Percentiles rank a stretch among this genome's conserved stretches.
phyloP scores from a whole-genome alignment of 2,113 vertebrate genomes.

The Calyptommatus sinebrachiatus region DNA sequence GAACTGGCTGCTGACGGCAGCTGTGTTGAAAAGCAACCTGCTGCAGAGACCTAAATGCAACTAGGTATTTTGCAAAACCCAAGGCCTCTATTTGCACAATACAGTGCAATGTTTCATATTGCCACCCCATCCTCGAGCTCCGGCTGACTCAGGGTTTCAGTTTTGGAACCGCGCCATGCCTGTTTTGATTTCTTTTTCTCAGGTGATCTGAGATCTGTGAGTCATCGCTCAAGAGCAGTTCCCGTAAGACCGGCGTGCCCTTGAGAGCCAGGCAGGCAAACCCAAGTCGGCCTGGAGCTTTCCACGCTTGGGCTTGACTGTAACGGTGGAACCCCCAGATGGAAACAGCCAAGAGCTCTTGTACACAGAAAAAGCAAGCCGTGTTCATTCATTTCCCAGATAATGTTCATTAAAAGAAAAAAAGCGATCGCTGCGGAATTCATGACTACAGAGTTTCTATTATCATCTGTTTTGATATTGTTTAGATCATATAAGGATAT shows the following conservation, averaged over 20 bases:
- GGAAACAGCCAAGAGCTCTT: not conserved
- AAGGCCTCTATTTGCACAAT: too few relatives aligned
- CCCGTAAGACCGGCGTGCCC: not conserved
- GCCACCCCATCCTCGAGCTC: not conserved
- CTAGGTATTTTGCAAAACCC: not conserved
- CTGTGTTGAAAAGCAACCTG: too few relatives aligned
- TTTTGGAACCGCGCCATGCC: not conserved
- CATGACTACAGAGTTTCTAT: not conserved
- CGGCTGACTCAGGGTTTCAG: not conserved
- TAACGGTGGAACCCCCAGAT: not conserved
- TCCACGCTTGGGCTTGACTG: not conserved
- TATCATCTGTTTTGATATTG: not conserved
- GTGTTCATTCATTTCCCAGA: not conserved
- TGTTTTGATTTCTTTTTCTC: slow-evolving; percentile 22
- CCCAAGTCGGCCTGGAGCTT: not conserved
- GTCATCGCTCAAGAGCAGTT: not conserved
- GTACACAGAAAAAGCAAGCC: too few relatives aligned
- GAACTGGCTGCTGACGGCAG: too few relatives aligned
- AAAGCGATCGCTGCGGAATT: not conserved
- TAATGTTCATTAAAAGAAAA: not conserved
- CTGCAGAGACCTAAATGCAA: too few relatives aligned
- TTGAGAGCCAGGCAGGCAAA: not conserved
- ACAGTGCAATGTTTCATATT: too few relatives aligned
- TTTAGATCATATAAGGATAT: too few relatives aligned
- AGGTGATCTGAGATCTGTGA: slow-evolving; percentile 5